A percentile compares a stretch with the other conserved stretches of the same genome.
These are phyloP conservation scores for Sympetrum striolatum DNA, from an alignment of 2,888 invertebrate genomes.

Conservation along the genomic window DNA sequence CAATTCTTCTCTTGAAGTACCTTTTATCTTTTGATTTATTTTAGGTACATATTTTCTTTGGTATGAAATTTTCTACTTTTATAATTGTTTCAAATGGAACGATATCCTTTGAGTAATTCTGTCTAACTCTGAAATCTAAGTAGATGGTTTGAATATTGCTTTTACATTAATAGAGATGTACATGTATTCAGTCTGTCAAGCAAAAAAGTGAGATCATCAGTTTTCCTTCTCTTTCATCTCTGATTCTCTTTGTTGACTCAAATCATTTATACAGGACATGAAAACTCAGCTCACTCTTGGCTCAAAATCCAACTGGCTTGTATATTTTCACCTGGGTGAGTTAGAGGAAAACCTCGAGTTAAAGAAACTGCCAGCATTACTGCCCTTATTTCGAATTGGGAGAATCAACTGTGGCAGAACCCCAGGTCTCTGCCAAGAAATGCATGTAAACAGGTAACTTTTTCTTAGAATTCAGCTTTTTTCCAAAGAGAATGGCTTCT, in stretches of 20 bases:
- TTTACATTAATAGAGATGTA: too few species aligned
- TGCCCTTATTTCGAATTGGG: constrained; percentile 65
- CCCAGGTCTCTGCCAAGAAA: constrained; percentile 64
- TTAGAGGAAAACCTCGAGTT: constrained; percentile 65
- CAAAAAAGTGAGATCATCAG: too few species aligned
- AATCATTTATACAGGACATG: constrained; percentile 52
- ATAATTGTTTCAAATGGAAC: too few species aligned
- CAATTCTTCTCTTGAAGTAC: too few species aligned
- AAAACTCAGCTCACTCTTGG: constrained; percentile 55
- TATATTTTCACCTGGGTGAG: constrained; percentile 65
- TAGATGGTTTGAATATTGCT: too few species aligned
- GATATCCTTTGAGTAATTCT: too few species aligned
- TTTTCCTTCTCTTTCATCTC: not conserved
- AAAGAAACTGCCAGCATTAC: constrained; percentile 67
- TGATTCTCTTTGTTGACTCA: not conserved
- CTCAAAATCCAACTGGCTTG: constrained; percentile 61
- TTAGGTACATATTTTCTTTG: too few species aligned
- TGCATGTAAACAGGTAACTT: constrained; percentile 61
- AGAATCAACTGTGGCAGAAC: constrained; percentile 69
- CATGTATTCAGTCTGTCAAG: too few species aligned
- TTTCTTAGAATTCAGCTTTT: not conserved
- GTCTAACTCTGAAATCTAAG: too few species aligned
- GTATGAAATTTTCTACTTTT: too few species aligned
- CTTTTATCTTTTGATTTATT: too few species aligned
- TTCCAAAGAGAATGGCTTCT: not conserved